Evolutionary conservation across 2,797 vertebrate species (phyloP), one percentile per base, ranked within the genome.

Genomic region (Acanthis flammea): DNA sequence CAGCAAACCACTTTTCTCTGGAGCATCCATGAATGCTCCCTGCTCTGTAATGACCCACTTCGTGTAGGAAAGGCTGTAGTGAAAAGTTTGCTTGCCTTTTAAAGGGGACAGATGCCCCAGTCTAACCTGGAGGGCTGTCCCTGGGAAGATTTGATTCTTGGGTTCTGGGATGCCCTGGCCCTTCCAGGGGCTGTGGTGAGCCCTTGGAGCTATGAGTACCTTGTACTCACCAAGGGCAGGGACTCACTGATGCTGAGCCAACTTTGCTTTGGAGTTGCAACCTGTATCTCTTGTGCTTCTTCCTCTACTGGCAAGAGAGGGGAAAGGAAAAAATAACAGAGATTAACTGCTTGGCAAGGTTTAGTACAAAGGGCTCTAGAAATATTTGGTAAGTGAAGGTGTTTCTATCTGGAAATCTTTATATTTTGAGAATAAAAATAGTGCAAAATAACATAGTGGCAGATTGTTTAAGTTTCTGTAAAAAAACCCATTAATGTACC

Each of bases 161-260:
- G 15, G 5, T 44, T 25, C 33, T 31, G 25, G 33, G 70, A 22
- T 6, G 24, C 28, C 14, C 30, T 25, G 24, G 24, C 28, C 30
- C 33, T 62, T 62, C 39, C 15, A 27, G 63, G 39, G 19, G 6
- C 54, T 35, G 4, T 4, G 54, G n/a, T 7, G 21, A 58, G 67
- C 37, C 31, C 2, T 3, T 5, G 10, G 53, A 47, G 22, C 27
- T 14, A 6, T 0, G 1, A 18, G 19, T 14, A 14, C n/a, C 8
- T 63, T 16, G 24, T 28, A 14, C 17, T 55, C 1, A 0, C 18
- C 9, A 6, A 17, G n/a, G 42, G 18, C 28, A n/a, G 41, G 22
- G 33, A 39, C 24, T 50, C 6, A 0, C 6, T 51, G 62, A 7
- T 2, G 3, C 5, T 13, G 72, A 77, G 15, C 12, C 0, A 2